Conservation (phyloP, 1,140 invertebrate species). For the Camponotus vicinus region DNA sequence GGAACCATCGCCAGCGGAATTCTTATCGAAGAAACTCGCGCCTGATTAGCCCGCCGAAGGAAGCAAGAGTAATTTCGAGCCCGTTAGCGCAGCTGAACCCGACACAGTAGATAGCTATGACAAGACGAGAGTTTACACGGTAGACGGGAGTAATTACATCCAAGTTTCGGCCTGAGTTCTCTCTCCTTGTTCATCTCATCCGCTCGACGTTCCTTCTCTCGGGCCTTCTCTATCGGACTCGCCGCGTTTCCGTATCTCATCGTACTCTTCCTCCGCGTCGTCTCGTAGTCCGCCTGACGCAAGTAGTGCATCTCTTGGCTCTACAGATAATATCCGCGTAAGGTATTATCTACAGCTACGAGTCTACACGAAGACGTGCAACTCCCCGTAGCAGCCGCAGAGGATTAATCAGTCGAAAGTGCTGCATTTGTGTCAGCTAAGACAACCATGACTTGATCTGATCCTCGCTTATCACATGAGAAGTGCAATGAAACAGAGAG, state of each 20-base stretch:
- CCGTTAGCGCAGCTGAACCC: constrained; percentile 75
- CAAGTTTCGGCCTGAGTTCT: constrained; percentile 76
- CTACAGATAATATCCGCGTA: constrained; percentile 64
- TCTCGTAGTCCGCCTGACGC: constrained; percentile 40
- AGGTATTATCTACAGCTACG: constrained; percentile 69
- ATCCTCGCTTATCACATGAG: constrained; percentile 6
- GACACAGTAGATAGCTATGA: constrained; percentile 76
- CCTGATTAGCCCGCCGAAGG: constrained; percentile 78
- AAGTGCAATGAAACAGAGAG: not conserved
- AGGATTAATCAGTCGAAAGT: constrained; percentile 68
- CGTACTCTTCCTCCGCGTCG: constrained; percentile 31
- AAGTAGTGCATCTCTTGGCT: constrained; percentile 50
- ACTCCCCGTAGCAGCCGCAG: constrained; percentile 30
- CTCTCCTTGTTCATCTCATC: constrained; percentile 27
- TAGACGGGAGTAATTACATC: constrained; percentile 80
- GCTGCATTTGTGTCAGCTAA: constrained; percentile 22
- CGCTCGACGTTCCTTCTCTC: not conserved
- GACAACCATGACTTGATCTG: constrained; percentile 4
- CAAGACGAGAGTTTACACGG: constrained; percentile 79
- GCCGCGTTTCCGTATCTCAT: constrained; percentile 54
- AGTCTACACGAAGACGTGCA: constrained; percentile 55
- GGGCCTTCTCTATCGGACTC: constrained; percentile 40
- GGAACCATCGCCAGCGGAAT: constrained; percentile 66
- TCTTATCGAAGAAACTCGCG: constrained; percentile 72
- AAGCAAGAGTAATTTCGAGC: constrained; percentile 78